Base-by-base conservation (phyloP, 2,888 invertebrate species). In the Hyposoter didymator region DNA sequence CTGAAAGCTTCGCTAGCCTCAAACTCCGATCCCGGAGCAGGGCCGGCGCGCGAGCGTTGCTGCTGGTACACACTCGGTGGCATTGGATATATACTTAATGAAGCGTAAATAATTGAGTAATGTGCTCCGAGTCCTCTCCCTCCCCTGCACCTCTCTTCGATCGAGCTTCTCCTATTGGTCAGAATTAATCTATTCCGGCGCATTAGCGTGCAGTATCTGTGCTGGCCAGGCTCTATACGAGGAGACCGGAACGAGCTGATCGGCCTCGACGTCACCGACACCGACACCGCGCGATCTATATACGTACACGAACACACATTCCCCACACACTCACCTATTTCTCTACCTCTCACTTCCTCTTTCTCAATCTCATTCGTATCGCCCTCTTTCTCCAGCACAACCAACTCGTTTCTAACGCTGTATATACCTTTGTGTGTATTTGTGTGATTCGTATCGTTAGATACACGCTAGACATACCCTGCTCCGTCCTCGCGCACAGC, bases 101-200 rank as follows among this genome's bases (percentile, higher is more conserved):
- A 94, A 93, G 93, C 93, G 92, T 94, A 94, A 94, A 94, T 94
- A 94, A 94, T 94, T 94, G 94, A 94, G 94, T 94, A 94, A 94
- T 94, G 94, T 93, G 94, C 93, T 93, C 91, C 93, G 91, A 93
- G 93, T 74, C 66, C 67, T 78, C 55, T 35, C 55, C 67, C 80
- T 19, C 49, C 64, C 64, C 52, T 66, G 22, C 43, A 14, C 66
- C 74, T 84, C 92, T 91, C 91, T 93, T 94, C 94, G 93, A 93
- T 93, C 93, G 92, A 87, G 90, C 91, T 92, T 93, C 80, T 74
- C 91, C 93, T 93, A 94, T 93, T 94, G 94, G 94, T 93, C 92
- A 92, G 92, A 92, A 94, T 93, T 93, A 94, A 94, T 94, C 93
- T 94, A 93, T 93, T 93, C 93, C 92, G 91, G 92, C 92, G 93